These are phyloP conservation scores for Serinus canaria DNA, from an alignment of 2,113 vertebrate genomes.

Conservation along the genomic window DNA sequence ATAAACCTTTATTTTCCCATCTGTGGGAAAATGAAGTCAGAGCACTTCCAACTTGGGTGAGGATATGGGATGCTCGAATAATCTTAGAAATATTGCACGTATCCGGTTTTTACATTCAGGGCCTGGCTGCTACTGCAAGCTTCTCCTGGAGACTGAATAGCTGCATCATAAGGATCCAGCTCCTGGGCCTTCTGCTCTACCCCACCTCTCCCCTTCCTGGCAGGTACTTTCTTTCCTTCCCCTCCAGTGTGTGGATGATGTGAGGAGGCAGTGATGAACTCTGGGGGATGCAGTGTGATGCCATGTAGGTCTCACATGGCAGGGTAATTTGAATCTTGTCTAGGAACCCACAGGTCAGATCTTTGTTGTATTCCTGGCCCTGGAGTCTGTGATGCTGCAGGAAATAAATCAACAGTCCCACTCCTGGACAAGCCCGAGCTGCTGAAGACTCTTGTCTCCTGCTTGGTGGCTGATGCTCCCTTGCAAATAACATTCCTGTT, in stretches of 20 bases:
- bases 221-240: not conserved
- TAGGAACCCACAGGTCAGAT: not conserved
- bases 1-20: not conserved
- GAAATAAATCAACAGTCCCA: not conserved
- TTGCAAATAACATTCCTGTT: not conserved
- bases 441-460: not conserved
- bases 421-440: not conserved
- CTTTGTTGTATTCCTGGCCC: not conserved
- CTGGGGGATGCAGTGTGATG: not conserved
- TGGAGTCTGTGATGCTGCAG: not conserved
- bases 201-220: not conserved
- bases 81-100: not conserved
- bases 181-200: not conserved
- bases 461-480: not conserved
- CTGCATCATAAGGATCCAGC: not conserved
- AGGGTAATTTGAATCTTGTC: not conserved
- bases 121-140: not conserved
- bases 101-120: not conserved
- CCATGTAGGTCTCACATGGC: not conserved
- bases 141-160: not conserved
- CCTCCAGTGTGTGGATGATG: fast-evolving
- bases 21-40: slow-evolving; percentile 15
- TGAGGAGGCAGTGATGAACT: not conserved
- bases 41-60: not conserved
- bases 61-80: not conserved